These are phyloP conservation scores for Gryllus bimaculatus DNA, from an alignment of 1,140 invertebrate genomes.

Conservation along the genomic window DNA sequence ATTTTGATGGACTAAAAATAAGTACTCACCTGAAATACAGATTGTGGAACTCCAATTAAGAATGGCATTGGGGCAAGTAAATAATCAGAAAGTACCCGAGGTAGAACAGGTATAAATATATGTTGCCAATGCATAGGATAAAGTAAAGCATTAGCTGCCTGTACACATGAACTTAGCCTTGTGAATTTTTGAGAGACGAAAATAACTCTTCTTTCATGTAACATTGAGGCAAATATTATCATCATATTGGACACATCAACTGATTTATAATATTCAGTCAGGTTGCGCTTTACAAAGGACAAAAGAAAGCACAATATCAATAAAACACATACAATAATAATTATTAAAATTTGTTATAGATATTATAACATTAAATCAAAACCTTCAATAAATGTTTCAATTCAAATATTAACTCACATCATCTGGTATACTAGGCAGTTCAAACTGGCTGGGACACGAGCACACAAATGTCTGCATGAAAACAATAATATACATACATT, in stretches of 20 bases:
- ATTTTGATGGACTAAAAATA: neutral
- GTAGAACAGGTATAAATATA: conserved; percentile 91
- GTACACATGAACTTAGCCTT: conserved; percentile 82
- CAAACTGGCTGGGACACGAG: conserved; percentile 64
- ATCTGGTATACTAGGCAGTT: conserved; percentile 85
- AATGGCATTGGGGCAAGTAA: conserved; percentile 90
- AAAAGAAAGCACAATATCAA: conserved; percentile 30
- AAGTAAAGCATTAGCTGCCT: conserved; percentile 84
- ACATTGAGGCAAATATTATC: conserved; percentile 76
- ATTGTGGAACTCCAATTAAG: conserved; percentile 81
- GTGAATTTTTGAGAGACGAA: conserved; percentile 80
- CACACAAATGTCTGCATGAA: conserved; percentile 61
- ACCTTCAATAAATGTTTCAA: neutral
- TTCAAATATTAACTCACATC: conserved; percentile 61
- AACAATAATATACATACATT: conserved; percentile 21
- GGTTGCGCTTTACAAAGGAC: conserved; percentile 63
- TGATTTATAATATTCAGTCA: conserved; percentile 93
- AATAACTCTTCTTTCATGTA: conserved; percentile 85
- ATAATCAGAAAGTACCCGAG: conserved; percentile 79
- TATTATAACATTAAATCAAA: neutral
- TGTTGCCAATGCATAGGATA: conserved; percentile 98
- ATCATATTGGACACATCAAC: conserved; percentile 89
- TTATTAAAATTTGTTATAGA: neutral
- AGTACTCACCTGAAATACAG: conserved; percentile 61
- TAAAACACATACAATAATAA: neutral